Percentiles rank a stretch among this genome's conserved stretches.
These are phyloP conservation scores for Helostoma temminkii DNA, from an alignment of 2,797 vertebrate genomes.

Conservation along the genomic window DNA sequence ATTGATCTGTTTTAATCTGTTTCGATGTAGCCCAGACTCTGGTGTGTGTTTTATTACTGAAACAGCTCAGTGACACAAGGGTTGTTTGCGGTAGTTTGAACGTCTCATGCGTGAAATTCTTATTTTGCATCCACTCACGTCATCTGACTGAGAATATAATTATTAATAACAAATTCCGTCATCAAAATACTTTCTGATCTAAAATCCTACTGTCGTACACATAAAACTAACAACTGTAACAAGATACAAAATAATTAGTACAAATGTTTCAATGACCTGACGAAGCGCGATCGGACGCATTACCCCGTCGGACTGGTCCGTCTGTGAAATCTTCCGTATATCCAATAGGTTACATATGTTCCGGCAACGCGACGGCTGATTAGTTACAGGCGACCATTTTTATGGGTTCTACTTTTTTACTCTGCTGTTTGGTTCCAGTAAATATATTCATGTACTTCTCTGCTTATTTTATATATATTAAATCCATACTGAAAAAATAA, in stretches of 20 bases:
- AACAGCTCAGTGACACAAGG: not conserved
- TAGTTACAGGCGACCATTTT: not conserved
- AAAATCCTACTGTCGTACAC: fast-evolving
- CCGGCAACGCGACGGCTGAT: slow-evolving; percentile 15
- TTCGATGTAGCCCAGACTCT: not conserved
- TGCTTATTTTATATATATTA: not conserved
- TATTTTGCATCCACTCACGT: not conserved
- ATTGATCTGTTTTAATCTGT: too few species aligned
- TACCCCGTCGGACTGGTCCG: slow-evolving; percentile 49
- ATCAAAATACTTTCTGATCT: fast-evolving
- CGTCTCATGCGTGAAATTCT: slow-evolving; percentile 11
- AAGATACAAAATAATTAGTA: not conserved
- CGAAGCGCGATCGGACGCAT: slow-evolving; percentile 20
- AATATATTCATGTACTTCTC: not conserved
- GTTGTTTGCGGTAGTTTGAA: not conserved
- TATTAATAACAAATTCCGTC: not conserved
- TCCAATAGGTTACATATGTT: slow-evolving; percentile 19
- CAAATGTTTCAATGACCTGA: slow-evolving; percentile 38
- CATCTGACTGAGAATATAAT: not conserved
- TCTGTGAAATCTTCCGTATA: slow-evolving; percentile 50
- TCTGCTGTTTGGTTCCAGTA: too few species aligned
- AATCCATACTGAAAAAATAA: not conserved
- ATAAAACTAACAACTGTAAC: fast-evolving
- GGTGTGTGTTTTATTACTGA: not conserved
- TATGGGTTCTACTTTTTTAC: not conserved